Conservation (phyloP, 2,797 vertebrate genomes). For the Monodelphis domestica region DNA sequence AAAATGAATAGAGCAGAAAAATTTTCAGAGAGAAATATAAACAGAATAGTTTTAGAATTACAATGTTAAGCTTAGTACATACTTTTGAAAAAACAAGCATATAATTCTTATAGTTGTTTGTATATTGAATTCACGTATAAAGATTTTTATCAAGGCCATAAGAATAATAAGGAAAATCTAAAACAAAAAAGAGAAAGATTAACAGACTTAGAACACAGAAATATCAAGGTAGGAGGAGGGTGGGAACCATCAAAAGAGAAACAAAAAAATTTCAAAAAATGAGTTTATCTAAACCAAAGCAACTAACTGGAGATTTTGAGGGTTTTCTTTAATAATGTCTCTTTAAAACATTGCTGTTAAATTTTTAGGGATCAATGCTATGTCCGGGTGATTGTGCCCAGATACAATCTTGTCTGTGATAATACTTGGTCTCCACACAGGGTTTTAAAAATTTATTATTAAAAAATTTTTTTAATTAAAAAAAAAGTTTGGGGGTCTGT, state of each 20-base stretch:
- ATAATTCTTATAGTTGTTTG: neutral
- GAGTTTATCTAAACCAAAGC: neutral
- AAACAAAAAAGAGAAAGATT: neutral
- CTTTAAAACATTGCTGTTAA: neutral
- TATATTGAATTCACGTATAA: neutral
- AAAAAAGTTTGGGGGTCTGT: neutral
- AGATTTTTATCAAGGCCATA: neutral
- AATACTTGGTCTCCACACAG: neutral
- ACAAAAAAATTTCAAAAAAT: neutral
- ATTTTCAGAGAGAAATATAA: neutral
- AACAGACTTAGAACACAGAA: neutral
- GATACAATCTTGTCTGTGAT: neutral
- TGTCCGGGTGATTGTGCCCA: neutral
- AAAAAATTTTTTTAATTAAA: neutral
- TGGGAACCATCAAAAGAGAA: neutral
- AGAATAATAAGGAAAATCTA: neutral
- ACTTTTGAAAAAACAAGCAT: neutral
- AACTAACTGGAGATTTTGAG: neutral
- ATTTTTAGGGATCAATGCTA: neutral
- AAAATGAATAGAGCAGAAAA: neutral
- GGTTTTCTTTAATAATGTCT: neutral
- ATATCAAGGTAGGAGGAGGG: neutral
- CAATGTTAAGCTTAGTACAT: neutral
- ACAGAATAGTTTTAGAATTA: neutral
- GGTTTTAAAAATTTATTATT: too few relatives aligned